A percentile compares a stretch with the other conserved stretches of the same genome.
These are phyloP conservation scores for Drosophila ogumai DNA, from an alignment of 1,140 invertebrate genomes.

Conservation along the genomic window DNA sequence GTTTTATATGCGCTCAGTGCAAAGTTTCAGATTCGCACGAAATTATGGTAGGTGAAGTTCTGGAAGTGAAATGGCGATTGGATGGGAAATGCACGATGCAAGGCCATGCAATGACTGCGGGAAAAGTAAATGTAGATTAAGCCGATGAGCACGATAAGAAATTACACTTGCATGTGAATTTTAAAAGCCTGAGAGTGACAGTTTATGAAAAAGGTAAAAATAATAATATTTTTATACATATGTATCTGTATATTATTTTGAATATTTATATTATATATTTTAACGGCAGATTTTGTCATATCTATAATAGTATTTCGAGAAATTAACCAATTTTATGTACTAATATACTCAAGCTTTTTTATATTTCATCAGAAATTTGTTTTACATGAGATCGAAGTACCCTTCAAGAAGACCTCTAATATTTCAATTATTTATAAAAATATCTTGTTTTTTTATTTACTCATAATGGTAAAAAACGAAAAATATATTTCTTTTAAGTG, in stretches of 20 bases:
- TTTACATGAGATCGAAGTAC: too few species aligned
- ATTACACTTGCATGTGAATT: slow-evolving; percentile 5
- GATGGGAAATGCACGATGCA: slow-evolving; percentile 34
- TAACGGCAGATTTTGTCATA: too few species aligned
- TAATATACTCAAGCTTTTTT: not conserved
- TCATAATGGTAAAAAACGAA: too few species aligned
- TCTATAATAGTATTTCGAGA: too few species aligned
- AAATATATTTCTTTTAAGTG: too few species aligned
- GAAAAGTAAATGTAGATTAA: slow-evolving; percentile 30
- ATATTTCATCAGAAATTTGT: not conserved
- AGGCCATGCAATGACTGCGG: slow-evolving; percentile 19
- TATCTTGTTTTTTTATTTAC: too few species aligned
- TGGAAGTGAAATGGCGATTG: slow-evolving; percentile 22
- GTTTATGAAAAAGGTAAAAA: not conserved
- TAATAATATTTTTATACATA: not conserved
- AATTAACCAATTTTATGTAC: not conserved
- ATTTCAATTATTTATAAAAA: too few species aligned
- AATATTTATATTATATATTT: not conserved
- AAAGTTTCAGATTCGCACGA: slow-evolving; percentile 41
- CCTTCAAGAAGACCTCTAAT: too few species aligned
- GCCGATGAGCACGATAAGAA: slow-evolving; percentile 14
- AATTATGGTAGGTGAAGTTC: slow-evolving; percentile 37
- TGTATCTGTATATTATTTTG: not conserved
- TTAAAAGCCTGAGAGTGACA: not conserved
- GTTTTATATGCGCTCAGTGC: slow-evolving; percentile 19